These are phyloP conservation scores for Saccostrea cuccullata DNA, from an alignment of 1,140 invertebrate genomes.

Conservation along the genomic window DNA sequence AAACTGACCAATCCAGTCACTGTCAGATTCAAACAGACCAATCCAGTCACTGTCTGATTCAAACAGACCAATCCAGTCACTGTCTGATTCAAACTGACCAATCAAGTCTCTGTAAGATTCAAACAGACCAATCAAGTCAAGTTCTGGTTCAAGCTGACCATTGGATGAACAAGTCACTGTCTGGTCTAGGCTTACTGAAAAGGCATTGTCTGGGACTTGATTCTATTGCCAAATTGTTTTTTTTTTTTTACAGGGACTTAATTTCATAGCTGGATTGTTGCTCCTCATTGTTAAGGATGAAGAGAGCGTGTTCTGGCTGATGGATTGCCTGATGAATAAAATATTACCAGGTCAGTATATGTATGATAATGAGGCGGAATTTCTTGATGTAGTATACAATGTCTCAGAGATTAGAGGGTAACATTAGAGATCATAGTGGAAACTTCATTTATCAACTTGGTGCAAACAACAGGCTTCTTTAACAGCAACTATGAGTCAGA, in stretches of 20 bases:
- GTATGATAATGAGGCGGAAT: no score
- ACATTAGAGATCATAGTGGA: no score
- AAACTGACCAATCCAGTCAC: neutral
- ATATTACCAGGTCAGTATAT: constrained; percentile 85
- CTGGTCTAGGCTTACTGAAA: neutral
- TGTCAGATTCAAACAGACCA: neutral
- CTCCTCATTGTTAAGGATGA: constrained; percentile 91
- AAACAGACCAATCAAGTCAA: neutral
- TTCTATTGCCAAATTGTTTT: neutral
- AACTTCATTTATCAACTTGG: no score
- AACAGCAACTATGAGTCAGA: no score
- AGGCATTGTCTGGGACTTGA: no score
- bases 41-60: neutral
- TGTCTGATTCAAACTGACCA: no score
- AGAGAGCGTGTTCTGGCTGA: constrained; percentile 93
- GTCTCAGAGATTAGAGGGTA: no score
- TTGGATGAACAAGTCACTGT: neutral
- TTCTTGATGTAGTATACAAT: no score
- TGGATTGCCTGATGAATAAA: constrained; percentile 91
- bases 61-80: no score
- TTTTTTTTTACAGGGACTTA: constrained; percentile 84
- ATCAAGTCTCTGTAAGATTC: neutral
- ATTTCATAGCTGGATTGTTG: constrained; percentile 93
- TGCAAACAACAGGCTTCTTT: no score
- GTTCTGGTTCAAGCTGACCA: neutral